phyloP scores from a whole-genome alignment of 2,797 vertebrate genomes.

The Enteromius fasciolatus region DNA sequence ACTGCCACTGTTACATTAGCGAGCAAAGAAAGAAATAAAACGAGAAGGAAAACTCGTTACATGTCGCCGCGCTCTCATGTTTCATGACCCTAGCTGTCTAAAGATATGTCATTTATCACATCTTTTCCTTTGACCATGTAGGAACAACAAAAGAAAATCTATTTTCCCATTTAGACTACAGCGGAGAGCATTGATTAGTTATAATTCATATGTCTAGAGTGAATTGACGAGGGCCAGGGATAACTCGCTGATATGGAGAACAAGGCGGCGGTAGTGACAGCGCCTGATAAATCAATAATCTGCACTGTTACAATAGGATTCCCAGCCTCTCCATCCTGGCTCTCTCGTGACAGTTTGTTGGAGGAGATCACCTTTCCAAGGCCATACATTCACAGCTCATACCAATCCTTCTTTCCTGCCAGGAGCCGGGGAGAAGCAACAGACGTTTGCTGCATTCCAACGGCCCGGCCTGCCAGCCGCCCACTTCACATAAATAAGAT shows the following conservation, averaged over 20 bases:
- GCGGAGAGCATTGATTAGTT: constrained; percentile 63
- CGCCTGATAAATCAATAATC: constrained; percentile 64
- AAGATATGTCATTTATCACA: constrained; percentile 39
- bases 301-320: constrained; percentile 58
- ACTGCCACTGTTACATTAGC: constrained; percentile 21
- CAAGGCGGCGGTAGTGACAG: constrained; percentile 58
- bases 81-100: constrained; percentile 28
- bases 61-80: constrained; percentile 19
- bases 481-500: constrained; percentile 41
- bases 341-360: constrained; percentile 59
- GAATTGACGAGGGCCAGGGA: constrained; percentile 51
- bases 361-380: constrained; percentile 47
- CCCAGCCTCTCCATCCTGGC: constrained; percentile 51
- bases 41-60: constrained; percentile 14
- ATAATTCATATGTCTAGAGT: constrained; percentile 61
- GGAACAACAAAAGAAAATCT: constrained; percentile 58
- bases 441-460: constrained; percentile 24
- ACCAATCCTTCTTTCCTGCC: constrained; percentile 26
- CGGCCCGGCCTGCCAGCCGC: neutral
- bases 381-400: constrained; percentile 56
- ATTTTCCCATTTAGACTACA: constrained; percentile 65
- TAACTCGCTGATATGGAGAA: constrained; percentile 54
- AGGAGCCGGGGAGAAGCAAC: neutral
- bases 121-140: constrained; percentile 37
- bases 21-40: neutral